phyloP scores from a whole-genome alignment of 2,888 invertebrate species.

The Dynastes maya region DNA sequence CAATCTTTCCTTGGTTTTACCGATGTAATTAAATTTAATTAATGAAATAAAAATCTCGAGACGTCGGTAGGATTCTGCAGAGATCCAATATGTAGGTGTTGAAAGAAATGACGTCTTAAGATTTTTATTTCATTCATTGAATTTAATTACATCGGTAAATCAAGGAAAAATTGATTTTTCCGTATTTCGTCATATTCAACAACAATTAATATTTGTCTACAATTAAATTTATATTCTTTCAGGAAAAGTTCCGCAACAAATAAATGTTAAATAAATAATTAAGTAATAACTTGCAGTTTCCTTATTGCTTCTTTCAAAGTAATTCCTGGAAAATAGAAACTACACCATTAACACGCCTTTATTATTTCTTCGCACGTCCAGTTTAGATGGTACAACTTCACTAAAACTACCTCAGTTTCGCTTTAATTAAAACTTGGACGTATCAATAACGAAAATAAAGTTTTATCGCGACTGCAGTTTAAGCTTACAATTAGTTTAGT shows the following conservation, averaged over 20 bases:
- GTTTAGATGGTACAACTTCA: background rate
- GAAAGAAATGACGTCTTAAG: too few species aligned
- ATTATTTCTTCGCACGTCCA: background rate
- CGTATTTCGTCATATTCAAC: too few species aligned
- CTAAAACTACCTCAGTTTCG: background rate
- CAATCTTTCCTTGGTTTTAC: too few species aligned
- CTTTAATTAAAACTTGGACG: slow-evolving; percentile 3
- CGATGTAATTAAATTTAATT: too few species aligned
- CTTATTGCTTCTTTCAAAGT: background rate
- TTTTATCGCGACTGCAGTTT: slow-evolving; percentile 7
- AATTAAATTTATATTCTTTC: background rate
- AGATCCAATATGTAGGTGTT: too few species aligned
- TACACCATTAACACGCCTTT: background rate
- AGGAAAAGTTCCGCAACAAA: too few species aligned
- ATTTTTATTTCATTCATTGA: too few species aligned
- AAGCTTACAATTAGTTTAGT: background rate
- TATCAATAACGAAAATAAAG: slow-evolving; percentile 8
- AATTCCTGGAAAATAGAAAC: background rate
- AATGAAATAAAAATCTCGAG: too few species aligned
- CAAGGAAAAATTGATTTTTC: too few species aligned
- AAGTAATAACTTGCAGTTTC: background rate
- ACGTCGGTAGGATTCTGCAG: too few species aligned
- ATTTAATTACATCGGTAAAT: too few species aligned
- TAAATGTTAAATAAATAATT: too few species aligned
- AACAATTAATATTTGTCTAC: background rate